Conservation (phyloP, 2,113 vertebrate species). For the Pelusios castaneus region DNA sequence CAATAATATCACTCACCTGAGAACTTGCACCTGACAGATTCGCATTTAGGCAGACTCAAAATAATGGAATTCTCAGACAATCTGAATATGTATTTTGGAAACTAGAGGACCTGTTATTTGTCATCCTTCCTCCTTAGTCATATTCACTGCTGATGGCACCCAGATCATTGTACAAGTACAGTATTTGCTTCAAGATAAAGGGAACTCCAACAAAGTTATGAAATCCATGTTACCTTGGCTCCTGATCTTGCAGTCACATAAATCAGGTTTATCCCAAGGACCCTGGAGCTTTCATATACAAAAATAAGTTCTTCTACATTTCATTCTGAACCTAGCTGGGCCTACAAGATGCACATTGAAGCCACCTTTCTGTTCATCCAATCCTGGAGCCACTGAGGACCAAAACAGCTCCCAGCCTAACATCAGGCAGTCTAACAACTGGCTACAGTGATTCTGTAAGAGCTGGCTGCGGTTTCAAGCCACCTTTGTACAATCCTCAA, state of each 20-base stretch:
- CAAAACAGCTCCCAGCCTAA: neutral
- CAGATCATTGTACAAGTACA: neutral
- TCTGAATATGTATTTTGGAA: neutral
- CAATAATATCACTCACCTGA: neutral
- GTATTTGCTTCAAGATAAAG: neutral
- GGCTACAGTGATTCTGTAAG: neutral
- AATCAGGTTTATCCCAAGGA: neutral
- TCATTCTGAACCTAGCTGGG: neutral
- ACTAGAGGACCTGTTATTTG: neutral
- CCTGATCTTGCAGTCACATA: neutral
- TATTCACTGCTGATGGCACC: neutral
- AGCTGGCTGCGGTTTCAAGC: neutral
- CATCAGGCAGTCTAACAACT: neutral
- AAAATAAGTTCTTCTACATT: neutral
- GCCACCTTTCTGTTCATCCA: neutral
- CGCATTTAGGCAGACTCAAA: neutral
- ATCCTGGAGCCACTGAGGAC: neutral
- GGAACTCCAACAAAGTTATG: neutral
- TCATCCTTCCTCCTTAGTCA: neutral
- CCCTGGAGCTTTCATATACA: neutral
- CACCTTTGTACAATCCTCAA: neutral
- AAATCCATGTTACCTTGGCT: neutral
- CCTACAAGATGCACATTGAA: neutral
- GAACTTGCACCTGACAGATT: neutral
- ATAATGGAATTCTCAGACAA: neutral